A percentile compares a stretch with the other conserved stretches of the same genome.
Evolutionary conservation across 2,113 vertebrate species (phyloP).

Genomic region (Trichomycterus rosablanca): DNA sequence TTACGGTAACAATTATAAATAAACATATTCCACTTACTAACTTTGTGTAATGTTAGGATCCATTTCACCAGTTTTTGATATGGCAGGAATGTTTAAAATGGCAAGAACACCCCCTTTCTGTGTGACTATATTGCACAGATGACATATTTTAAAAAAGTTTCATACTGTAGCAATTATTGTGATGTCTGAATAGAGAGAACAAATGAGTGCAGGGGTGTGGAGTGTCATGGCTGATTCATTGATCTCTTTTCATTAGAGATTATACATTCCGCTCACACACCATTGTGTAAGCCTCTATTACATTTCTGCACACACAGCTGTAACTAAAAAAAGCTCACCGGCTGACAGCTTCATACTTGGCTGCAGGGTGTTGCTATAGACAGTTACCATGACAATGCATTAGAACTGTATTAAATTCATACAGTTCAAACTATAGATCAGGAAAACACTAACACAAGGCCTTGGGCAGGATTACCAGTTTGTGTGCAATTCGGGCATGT

Average conservation of each 20-base stretch:
- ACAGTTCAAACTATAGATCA: not conserved
- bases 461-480: not conserved
- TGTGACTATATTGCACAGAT: too few relatives aligned
- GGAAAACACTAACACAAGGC: not conserved
- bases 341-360: slow-evolving; percentile 12
- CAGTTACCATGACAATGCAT: slow-evolving; percentile 30
- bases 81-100: too few relatives aligned
- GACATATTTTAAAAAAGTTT: too few relatives aligned
- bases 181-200: too few relatives aligned
- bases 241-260: slow-evolving; percentile 6
- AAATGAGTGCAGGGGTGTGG: too few relatives aligned
- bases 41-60: too few relatives aligned
- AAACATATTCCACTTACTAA: too few relatives aligned
- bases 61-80: too few relatives aligned
- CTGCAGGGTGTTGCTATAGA: slow-evolving; percentile 26
- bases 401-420: not conserved
- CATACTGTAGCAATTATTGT: too few relatives aligned
- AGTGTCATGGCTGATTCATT: slow-evolving; percentile 9
- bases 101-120: too few relatives aligned
- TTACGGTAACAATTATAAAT: too few relatives aligned
- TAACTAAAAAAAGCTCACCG: slow-evolving; percentile 27
- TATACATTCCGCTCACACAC: not conserved
- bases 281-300: not conserved
- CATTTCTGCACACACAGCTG: slow-evolving; percentile 32
- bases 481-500: not conserved